Evolutionary conservation across 1,140 invertebrate species (phyloP).

Genomic region (Drosophila bipectinata): DNA sequence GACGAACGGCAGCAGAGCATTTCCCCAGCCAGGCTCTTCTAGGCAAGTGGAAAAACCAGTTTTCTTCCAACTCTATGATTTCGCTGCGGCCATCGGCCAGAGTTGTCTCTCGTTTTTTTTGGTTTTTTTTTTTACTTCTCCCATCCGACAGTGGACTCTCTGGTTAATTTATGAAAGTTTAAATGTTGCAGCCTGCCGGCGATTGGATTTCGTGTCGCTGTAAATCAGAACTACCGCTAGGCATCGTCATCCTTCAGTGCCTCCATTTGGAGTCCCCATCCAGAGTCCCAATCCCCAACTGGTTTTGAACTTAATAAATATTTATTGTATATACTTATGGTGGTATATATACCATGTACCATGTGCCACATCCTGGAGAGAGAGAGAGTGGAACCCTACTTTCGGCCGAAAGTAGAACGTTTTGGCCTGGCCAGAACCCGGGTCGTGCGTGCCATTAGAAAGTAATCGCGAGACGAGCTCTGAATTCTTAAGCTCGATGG

Average conservation of each 20-base stretch:
- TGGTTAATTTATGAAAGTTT: slow-evolving; percentile 80
- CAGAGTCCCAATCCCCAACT: slow-evolving; percentile 44
- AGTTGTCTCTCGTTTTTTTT: slow-evolving; percentile 23
- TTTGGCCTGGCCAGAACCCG: slow-evolving; percentile 9
- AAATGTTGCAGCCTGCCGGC: slow-evolving; percentile 59
- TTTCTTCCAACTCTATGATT: slow-evolving; percentile 59
- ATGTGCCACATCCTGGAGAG: slow-evolving; percentile 63
- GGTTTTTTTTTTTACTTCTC: background rate
- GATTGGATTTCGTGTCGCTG: slow-evolving; percentile 71
- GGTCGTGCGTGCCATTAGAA: slow-evolving; percentile 67
- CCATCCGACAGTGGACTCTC: background rate
- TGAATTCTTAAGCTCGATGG: slow-evolving; percentile 25
- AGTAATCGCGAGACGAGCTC: slow-evolving; percentile 56
- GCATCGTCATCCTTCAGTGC: slow-evolving; percentile 18
- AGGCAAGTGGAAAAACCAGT: slow-evolving; percentile 53
- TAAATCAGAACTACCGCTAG: slow-evolving; percentile 79
- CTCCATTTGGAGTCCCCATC: slow-evolving; percentile 5
- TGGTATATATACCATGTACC: background rate
- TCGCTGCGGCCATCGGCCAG: slow-evolving; percentile 53
- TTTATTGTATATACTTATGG: slow-evolving; percentile 65
- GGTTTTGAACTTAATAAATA: slow-evolving; percentile 73
- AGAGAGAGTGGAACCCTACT: slow-evolving; percentile 20
- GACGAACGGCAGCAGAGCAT: slow-evolving; percentile 47
- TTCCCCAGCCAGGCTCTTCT: slow-evolving; percentile 19
- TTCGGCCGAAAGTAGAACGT: slow-evolving; percentile 63